These are phyloP conservation scores for Chloebia gouldiae DNA, from an alignment of 2,113 vertebrate species.

Conservation along the genomic window DNA sequence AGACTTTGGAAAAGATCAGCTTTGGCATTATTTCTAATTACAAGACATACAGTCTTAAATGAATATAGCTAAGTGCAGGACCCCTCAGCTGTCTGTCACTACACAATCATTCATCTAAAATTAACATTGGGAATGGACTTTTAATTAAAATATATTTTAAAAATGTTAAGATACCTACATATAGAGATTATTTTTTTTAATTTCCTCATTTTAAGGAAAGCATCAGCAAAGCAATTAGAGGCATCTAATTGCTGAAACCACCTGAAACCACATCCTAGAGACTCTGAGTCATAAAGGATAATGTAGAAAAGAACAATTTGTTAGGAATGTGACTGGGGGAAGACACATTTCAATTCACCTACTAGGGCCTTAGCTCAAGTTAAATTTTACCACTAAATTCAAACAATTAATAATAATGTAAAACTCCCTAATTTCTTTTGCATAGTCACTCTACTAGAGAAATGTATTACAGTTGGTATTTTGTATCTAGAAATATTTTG, in stretches of 20 bases:
- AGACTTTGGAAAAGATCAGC: neutral
- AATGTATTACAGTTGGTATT: neutral
- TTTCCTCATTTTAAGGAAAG: neutral
- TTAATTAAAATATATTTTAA: neutral
- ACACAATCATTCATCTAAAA: neutral
- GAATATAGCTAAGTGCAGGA: neutral
- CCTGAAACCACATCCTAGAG: neutral
- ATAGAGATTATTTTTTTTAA: neutral
- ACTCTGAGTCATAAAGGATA: neutral
- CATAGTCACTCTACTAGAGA: neutral
- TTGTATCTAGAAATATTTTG: neutral
- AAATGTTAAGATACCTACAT: neutral
- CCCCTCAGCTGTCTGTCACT: neutral
- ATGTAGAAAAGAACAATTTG: neutral
- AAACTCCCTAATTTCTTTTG: neutral
- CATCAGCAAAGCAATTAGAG: neutral
- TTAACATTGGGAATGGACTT: neutral
- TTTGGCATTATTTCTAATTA: conserved; percentile 15
- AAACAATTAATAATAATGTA: neutral
- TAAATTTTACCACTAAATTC: neutral
- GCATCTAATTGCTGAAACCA: too few species aligned
- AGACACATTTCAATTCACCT: neutral
- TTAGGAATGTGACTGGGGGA: neutral
- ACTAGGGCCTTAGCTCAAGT: neutral
- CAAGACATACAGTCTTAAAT: neutral